Evolutionary conservation across 2,888 invertebrate genomes (phyloP).

Genomic region (Drosophila monieri): DNA sequence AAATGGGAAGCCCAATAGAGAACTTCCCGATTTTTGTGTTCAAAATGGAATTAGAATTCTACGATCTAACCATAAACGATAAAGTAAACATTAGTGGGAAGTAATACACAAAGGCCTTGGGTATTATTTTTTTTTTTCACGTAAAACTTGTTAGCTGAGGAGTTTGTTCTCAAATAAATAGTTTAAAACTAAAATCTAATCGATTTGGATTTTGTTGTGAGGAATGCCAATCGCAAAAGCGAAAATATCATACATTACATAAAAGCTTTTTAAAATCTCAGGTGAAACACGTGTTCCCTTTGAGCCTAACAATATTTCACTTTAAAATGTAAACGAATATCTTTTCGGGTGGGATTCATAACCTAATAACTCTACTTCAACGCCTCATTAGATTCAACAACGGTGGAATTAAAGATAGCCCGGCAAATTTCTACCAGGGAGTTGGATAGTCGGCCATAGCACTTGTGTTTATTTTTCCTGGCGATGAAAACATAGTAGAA

Average conservation of each 20-base stretch:
- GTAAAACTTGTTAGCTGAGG: constrained; percentile 38
- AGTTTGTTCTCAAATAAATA: constrained; percentile 56
- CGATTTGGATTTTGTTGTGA: constrained; percentile 31
- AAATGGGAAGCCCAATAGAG: constrained; percentile 12
- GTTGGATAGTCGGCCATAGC: constrained; percentile 85
- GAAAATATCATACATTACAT: constrained; percentile 37
- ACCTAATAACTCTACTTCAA: constrained; percentile 52
- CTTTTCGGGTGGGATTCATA: constrained; percentile 18
- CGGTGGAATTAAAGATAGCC: constrained; percentile 87
- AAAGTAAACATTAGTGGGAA: constrained; percentile 11
- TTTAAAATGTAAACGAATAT: constrained; percentile 39
- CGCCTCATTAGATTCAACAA: constrained; percentile 85
- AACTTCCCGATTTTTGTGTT: constrained; percentile 19
- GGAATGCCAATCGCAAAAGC: constrained; percentile 31
- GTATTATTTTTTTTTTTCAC: neutral
- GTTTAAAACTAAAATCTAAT: constrained; percentile 24
- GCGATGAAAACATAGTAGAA: constrained; percentile 90
- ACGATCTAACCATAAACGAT: constrained; percentile 3
- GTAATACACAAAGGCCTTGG: constrained; percentile 8
- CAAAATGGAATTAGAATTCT: constrained; percentile 13
- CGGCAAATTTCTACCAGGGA: constrained; percentile 86
- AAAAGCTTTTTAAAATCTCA: constrained; percentile 3
- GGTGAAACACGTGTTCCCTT: constrained; percentile 1
- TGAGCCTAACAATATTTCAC: constrained; percentile 3
- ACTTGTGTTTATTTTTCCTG: constrained; percentile 87